Percentiles rank a stretch among this genome's conserved stretches.
Evolutionary conservation across 2,797 vertebrate species (phyloP).

Genomic region (Hafferia zeledoni): DNA sequence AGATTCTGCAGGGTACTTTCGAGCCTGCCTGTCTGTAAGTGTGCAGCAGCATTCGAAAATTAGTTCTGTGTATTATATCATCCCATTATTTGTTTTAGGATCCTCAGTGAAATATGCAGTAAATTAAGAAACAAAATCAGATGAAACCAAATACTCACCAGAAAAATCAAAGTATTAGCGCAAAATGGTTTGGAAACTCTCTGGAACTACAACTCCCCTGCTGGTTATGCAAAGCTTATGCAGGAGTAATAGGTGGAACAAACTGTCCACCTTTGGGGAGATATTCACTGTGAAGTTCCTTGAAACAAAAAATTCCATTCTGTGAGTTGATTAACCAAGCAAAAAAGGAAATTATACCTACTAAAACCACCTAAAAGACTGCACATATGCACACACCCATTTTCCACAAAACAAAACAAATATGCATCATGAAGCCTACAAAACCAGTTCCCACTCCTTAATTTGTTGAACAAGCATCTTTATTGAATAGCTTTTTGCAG

Average conservation of each 20-base stretch:
- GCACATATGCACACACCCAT: background rate
- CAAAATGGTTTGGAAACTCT: background rate
- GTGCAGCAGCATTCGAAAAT: background rate
- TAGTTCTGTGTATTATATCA: background rate
- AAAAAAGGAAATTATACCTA: background rate
- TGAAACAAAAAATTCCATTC: constrained; percentile 22
- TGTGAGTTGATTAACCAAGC: background rate
- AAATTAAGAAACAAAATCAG: background rate
- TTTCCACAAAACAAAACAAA: background rate
- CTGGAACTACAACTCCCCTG: background rate
- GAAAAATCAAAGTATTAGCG: background rate
- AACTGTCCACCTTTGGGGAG: constrained; percentile 28
- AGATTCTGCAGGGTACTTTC: background rate
- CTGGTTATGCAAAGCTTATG: background rate
- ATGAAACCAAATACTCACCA: background rate
- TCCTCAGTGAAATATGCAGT: background rate
- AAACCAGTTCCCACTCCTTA: background rate
- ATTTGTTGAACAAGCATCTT: background rate
- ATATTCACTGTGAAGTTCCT: background rate
- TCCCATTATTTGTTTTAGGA: background rate
- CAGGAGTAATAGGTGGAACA: constrained; percentile 37
- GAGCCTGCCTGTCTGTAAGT: background rate
- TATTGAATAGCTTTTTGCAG: background rate
- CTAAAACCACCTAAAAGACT: background rate
- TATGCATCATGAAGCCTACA: background rate